Evolutionary conservation across 2,888 invertebrate species (phyloP), one percentile per base, ranked within the genome.

Genomic region (Nomada lathburiana): DNA sequence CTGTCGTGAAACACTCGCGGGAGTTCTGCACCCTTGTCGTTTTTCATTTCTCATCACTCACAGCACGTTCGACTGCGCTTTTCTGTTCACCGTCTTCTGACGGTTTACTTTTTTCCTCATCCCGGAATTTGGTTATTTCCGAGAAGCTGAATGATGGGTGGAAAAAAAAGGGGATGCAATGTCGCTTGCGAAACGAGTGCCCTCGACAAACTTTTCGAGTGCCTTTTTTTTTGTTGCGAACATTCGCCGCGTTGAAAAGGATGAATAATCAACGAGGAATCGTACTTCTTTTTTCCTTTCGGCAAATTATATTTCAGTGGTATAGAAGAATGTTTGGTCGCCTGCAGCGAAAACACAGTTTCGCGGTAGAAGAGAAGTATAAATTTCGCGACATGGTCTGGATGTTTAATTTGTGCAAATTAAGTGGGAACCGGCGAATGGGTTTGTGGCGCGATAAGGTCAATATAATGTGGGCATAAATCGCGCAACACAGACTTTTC

Each of bases 111-210:
- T 71, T 52, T 18, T 20, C 18, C 42, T 52, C 36, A 67, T 23
- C n/a, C n/a, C 47, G 42, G 23, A 36, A 68, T 76, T 73, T 74
- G 70, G 62, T 79, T 85, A 85, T 83, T 85, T 82, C 76, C 53
- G 76, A 64, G 64, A 62, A 62, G 75, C 55, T 29, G 26, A 77
- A 44, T 57, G 71, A 71, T 47, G 62, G 55, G 13, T 59, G 42
- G 68, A 55, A 71, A 50, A 42, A 55, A 59, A 44, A 60, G 42
- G 47, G 47, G 16, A 47, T 29, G 75, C 60, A 53, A 36, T 16
- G 71, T 13, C 29, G 68, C 26, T 26, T 9, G 16, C n/a, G 26
- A n/a, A 20, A 59, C 69, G 23, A 57, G 26, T n/a, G 47, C 52
- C 29, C 65, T 36, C 52, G 47, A 52, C 16, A 5, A 47, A 55